Evolutionary conservation across 2,888 invertebrate species (phyloP).

Genomic region (Dolichopus griseipennis): DNA sequence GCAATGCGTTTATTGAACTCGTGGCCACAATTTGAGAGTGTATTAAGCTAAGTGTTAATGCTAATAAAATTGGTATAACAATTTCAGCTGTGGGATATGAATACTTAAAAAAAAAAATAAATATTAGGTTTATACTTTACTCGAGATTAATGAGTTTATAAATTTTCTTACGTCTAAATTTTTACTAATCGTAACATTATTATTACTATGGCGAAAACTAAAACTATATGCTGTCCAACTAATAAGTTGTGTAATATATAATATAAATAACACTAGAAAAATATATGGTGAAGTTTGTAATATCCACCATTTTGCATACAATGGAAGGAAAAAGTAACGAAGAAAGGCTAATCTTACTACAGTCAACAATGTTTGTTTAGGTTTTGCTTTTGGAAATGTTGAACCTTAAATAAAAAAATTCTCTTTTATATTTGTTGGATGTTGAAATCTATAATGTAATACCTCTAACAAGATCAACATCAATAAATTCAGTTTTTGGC

Average conservation of each 20-base stretch:
- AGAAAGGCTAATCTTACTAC: conserved; percentile 75
- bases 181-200: conserved; percentile 10
- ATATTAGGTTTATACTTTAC: too few species aligned
- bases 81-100: conserved; percentile 54
- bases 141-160: neutral
- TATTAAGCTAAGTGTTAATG: conserved; percentile 64
- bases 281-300: conserved; percentile 74
- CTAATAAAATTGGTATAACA: conserved; percentile 60
- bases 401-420: conserved; percentile 56
- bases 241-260: conserved; percentile 64
- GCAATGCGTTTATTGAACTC: conserved; percentile 40
- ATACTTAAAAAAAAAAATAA: neutral
- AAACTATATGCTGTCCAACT: conserved; percentile 43
- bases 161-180: neutral
- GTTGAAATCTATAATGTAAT: conserved; percentile 13
- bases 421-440: conserved; percentile 13
- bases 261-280: conserved; percentile 61
- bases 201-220: conserved; percentile 30
- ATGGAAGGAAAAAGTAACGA: conserved; percentile 73
- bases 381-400: conserved; percentile 91
- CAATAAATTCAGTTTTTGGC: conserved; percentile 85
- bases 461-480: conserved; percentile 94
- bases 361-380: conserved; percentile 80
- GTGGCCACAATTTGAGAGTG: conserved; percentile 75
- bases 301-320: conserved; percentile 82